Evolutionary conservation across 1,140 invertebrate genomes (phyloP), one percentile per base, ranked within the genome.

Genomic region (Neuroterus valhalla): DNA sequence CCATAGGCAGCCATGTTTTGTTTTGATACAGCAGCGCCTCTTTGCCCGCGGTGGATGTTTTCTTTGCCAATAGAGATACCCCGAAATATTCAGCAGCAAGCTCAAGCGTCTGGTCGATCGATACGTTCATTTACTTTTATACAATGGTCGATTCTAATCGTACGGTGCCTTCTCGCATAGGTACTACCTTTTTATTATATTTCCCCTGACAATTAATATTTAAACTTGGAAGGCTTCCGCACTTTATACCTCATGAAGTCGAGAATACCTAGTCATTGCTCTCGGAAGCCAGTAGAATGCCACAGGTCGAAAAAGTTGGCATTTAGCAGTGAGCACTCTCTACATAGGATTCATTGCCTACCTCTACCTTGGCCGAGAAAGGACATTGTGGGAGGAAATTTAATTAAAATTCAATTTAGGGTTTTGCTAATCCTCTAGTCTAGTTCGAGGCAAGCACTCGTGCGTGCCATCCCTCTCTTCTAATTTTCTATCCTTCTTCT

Each of bases 361-460:
- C 10, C 19, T 55, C 42, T 23, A 14, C 42, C 8, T 45, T 19
- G 73, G 50, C 52, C 44, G 10, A 45, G n/a, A 46, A n/a, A 21
- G 44, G n/a, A 3, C 52, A 55, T 8, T 23, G 19, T 14, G 21
- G 10, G 14, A 81, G 10, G 14, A 81, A 83, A 85, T 88, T 88
- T 85, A 86, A 87, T 88, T 87, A 87, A 87, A 87, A 85, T 87
- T 86, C 83, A 84, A 87, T 87, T 87, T 81, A 70, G 72, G 80
- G 79, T 82, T 86, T 84, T 82, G 77, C 80, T 86, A 86, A 87
- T 87, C 85, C 82, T 70, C 77, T 79, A 78, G 84, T 70, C 77
- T 79, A 78, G 84, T 85, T 85, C 79, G 80, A 84, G 75, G 44
- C 72, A 55, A 26, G 52, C 52, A 55, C 52, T 55, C 52, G 52